Evolutionary conservation across 1,140 invertebrate species (phyloP).

Genomic region (Euwallacea fornicatus): DNA sequence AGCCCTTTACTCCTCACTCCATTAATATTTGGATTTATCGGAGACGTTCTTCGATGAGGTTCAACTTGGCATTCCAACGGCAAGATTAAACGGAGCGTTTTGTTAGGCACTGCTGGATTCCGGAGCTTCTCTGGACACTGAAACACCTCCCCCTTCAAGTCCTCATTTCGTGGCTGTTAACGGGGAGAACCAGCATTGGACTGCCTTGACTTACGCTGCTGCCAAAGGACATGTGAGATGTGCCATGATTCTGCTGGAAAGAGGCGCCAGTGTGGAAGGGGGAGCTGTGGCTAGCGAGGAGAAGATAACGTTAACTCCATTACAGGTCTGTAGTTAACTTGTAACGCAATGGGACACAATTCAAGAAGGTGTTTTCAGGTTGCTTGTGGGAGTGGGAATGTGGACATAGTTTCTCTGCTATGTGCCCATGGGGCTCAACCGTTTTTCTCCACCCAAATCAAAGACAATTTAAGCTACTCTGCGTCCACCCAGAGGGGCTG

Average conservation of each 20-base stretch:
- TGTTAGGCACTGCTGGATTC: slow-evolving; percentile 71
- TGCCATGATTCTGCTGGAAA: slow-evolving; percentile 69
- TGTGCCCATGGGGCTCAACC: slow-evolving; percentile 82
- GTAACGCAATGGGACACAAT: no score
- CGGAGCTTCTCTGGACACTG: slow-evolving; percentile 55
- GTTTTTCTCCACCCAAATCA: slow-evolving; percentile 80
- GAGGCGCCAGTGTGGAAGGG: slow-evolving; percentile 83
- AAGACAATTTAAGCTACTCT: slow-evolving; percentile 82
- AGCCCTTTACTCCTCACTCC: not conserved
- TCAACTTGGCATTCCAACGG: no score
- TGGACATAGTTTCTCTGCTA: slow-evolving; percentile 78
- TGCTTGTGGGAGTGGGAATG: slow-evolving; percentile 77
- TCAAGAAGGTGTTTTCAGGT: slow-evolving; percentile 56
- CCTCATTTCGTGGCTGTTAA: slow-evolving; percentile 59
- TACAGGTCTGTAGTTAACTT: slow-evolving; percentile 66
- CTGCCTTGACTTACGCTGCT: slow-evolving; percentile 70
- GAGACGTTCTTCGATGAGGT: no score
- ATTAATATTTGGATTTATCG: slow-evolving; percentile 6
- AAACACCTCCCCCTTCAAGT: slow-evolving; percentile 51
- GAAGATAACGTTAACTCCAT: slow-evolving; percentile 80
- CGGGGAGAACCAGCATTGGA: slow-evolving; percentile 78
- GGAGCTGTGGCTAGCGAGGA: slow-evolving; percentile 79
- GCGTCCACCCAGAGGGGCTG: slow-evolving; percentile 81
- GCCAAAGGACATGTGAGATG: slow-evolving; percentile 57
- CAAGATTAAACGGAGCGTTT: not conserved